These are phyloP conservation scores for Paramormyrops kingsleyae DNA, from an alignment of 2,113 vertebrate species.

Conservation along the genomic window DNA sequence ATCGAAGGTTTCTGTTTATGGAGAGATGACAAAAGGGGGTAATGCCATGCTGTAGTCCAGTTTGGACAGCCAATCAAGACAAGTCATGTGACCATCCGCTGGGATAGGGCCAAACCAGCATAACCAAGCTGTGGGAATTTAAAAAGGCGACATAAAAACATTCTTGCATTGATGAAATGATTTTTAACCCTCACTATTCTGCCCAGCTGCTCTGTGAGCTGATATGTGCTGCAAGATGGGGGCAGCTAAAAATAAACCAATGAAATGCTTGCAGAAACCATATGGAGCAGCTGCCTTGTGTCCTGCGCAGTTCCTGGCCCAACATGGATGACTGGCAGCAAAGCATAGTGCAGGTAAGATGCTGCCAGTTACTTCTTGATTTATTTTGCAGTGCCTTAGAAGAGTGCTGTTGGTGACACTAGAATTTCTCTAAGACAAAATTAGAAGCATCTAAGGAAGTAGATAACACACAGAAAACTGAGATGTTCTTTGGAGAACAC, in stretches of 20 bases:
- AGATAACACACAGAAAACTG: neutral
- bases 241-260: neutral
- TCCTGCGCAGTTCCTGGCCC: neutral
- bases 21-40: constrained; percentile 34
- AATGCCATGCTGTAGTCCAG: constrained; percentile 18
- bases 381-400: neutral
- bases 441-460: neutral
- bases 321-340: neutral
- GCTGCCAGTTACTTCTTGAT: neutral
- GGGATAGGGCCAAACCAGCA: neutral
- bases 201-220: neutral
- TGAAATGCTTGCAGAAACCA: neutral
- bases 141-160: neutral
- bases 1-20: constrained; percentile 21
- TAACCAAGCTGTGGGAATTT: neutral
- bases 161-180: neutral
- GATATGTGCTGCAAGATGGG: neutral
- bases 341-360: neutral
- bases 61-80: constrained; percentile 14
- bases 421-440: neutral
- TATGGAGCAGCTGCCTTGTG: neutral
- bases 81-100: constrained; percentile 25
- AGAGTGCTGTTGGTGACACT: neutral
- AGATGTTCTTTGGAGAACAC: neutral
- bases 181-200: neutral